phyloP scores from a whole-genome alignment of 2,797 vertebrate genomes.

The Lindbergichthys nudifrons region DNA sequence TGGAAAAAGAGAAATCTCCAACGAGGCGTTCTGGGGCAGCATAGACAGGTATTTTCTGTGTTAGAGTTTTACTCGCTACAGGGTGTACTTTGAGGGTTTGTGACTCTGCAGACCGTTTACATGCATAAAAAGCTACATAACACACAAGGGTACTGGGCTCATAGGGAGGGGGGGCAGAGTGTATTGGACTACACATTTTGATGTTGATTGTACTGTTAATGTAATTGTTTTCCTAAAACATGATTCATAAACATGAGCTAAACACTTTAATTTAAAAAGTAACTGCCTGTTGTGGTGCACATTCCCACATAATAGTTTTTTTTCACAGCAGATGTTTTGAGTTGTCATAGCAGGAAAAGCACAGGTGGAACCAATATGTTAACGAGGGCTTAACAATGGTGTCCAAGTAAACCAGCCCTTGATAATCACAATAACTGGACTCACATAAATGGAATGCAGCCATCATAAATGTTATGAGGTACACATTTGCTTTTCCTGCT shows the following conservation, averaged over 20 bases:
- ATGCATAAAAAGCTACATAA: no score
- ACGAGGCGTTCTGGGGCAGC: no score
- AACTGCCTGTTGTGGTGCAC: neutral
- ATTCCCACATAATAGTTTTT: neutral
- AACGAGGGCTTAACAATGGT: neutral
- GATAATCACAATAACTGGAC: neutral
- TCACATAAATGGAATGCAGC: neutral
- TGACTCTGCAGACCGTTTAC: no score
- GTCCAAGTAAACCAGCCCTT: neutral
- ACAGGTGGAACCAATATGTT: slow-evolving; percentile 1
- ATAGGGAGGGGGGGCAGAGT: no score
- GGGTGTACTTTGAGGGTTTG: no score
- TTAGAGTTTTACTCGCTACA: no score
- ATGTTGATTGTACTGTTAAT: neutral
- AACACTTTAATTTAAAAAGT: neutral
- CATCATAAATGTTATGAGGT: slow-evolving; percentile 2
- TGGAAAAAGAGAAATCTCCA: no score
- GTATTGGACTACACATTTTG: neutral
- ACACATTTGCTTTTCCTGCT: neutral
- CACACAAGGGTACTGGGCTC: no score
- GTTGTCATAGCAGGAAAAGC: neutral
- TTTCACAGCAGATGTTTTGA: neutral
- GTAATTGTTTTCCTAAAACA: neutral
- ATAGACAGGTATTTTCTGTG: no score
- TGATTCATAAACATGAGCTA: neutral